A percentile compares a stretch with the other conserved stretches of the same genome.
Conservation (phyloP, 30 jellyfish, hydroid and myxozoan genomes). For the Cassiopea andromeda region DNA sequence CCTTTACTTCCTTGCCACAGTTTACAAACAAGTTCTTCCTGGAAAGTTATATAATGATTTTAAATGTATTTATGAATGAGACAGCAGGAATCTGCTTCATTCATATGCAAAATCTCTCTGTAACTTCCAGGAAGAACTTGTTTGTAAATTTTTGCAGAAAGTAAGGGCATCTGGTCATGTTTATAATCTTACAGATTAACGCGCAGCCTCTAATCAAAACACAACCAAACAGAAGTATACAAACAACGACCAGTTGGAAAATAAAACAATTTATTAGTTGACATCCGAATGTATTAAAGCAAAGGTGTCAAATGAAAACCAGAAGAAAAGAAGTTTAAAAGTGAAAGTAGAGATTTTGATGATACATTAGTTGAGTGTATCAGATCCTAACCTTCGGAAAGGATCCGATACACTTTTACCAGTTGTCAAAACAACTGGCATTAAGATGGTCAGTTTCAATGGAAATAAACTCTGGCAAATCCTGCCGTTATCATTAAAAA, state of each 20-base stretch:
- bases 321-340: no score
- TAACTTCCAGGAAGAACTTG: background rate
- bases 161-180: background rate
- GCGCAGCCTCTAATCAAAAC: background rate
- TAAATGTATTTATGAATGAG: no score
- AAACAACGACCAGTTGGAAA: background rate
- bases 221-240: background rate
- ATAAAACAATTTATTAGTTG: background rate
- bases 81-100: background rate
- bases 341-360: no score
- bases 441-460: no score
- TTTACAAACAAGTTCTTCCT: conserved; percentile 1
- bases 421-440: no score
- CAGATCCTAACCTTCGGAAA: no score
- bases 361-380: no score
- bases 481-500: no score
- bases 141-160: conserved; percentile 5
- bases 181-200: background rate
- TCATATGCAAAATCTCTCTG: background rate
- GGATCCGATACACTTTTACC: no score
- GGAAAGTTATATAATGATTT: background rate
- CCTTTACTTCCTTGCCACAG: background rate
- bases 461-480: no score
- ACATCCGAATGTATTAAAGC: background rate
- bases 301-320: no score